Percentiles rank a stretch among this genome's conserved stretches.
Conservation (phyloP, 2,113 vertebrate species). For the Malurus alboscapulatus region DNA sequence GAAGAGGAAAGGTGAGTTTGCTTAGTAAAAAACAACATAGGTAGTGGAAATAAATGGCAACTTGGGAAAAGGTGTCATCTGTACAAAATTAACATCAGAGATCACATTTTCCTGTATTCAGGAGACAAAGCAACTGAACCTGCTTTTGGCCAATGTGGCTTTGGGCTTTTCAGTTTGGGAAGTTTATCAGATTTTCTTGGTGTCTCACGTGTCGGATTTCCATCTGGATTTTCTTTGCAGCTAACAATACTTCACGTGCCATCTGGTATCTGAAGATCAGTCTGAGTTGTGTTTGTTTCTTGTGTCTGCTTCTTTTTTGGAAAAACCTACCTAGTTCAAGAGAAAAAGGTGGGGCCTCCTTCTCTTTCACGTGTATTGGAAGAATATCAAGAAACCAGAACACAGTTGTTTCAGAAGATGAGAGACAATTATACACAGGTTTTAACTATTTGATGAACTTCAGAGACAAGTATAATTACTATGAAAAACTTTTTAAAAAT, state of each 20-base stretch:
- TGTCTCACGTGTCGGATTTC: not conserved
- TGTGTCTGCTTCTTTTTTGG: not conserved
- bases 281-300: not conserved
- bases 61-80: not conserved
- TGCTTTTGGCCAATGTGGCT: not conserved
- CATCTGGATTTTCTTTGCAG: slow-evolving; percentile 12
- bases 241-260: not conserved
- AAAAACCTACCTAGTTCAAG: not conserved
- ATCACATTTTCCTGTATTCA: not conserved
- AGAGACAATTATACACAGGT: not conserved
- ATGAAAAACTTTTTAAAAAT: not conserved
- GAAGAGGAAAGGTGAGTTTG: not conserved
- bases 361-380: not conserved
- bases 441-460: not conserved
- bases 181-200: not conserved
- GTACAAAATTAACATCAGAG: not conserved
- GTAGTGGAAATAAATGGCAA: not conserved
- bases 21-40: not conserved
- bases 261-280: not conserved
- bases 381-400: not conserved
- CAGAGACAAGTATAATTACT: not conserved
- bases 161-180: not conserved
- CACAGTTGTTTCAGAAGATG: not conserved
- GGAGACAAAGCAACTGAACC: not conserved
- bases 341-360: not conserved